Percentiles rank a stretch among this genome's conserved stretches.
These are phyloP conservation scores for Sphenopsis melanotis DNA, from an alignment of 2,797 vertebrate genomes.

Conservation along the genomic window DNA sequence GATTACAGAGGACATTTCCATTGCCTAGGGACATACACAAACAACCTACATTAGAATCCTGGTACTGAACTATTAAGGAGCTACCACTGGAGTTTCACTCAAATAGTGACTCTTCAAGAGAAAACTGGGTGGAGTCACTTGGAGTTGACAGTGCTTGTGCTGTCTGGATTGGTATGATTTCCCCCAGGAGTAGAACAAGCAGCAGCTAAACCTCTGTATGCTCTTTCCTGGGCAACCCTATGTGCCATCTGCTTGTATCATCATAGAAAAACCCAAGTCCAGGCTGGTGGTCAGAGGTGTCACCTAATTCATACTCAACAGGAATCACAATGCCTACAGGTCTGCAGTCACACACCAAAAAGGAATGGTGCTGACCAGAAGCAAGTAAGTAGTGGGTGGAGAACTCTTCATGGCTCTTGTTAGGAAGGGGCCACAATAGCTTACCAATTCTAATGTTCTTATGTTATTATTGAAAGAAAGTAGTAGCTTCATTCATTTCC, in stretches of 20 bases:
- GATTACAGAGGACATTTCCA: background rate
- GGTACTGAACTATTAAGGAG: background rate
- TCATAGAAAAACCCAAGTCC: background rate
- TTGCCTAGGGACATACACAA: background rate
- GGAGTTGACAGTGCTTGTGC: background rate
- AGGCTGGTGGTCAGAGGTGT: background rate
- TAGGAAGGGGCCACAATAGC: background rate
- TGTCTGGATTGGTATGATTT: background rate
- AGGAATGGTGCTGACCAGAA: background rate
- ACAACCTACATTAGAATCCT: background rate
- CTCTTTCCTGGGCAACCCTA: background rate
- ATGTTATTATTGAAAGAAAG: background rate
- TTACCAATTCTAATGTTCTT: background rate
- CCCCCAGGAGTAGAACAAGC: background rate
- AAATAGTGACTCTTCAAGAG: background rate
- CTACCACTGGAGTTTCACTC: background rate
- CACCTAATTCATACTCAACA: background rate
- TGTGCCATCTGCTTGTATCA: accelerated
- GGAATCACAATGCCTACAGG: background rate
- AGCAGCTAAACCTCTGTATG: background rate
- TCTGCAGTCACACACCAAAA: background rate
- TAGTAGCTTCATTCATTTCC: background rate
- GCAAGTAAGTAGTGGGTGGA: background rate
- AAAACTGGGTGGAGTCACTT: background rate
- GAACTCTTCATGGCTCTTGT: background rate